Evolutionary conservation across 1,140 invertebrate species (phyloP).

Genomic region (Whitmania pigra): DNA sequence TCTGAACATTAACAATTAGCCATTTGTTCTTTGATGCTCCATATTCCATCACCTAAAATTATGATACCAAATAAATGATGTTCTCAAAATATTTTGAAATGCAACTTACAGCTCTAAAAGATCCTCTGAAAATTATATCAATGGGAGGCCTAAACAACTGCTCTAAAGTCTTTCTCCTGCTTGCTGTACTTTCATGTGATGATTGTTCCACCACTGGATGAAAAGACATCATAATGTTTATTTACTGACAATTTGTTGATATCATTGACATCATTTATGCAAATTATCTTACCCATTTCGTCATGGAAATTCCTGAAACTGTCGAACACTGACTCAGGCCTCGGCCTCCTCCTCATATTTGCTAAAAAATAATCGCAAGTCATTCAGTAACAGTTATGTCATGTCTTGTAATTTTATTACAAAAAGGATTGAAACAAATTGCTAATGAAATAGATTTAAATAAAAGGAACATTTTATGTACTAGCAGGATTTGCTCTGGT

Average conservation of each 20-base stretch:
- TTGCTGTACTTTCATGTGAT: not conserved
- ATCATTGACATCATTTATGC: not conserved
- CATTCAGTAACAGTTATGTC: too few relatives aligned
- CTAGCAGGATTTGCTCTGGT: too few relatives aligned
- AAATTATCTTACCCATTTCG: not conserved
- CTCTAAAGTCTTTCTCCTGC: constrained; percentile 52
- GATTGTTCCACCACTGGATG: not conserved
- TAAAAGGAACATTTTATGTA: too few relatives aligned
- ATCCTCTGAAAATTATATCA: constrained; percentile 56
- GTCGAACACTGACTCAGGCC: constrained; percentile 13
- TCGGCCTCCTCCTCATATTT: constrained; percentile 17
- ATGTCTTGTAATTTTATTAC: too few relatives aligned
- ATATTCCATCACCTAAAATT: constrained; percentile 48
- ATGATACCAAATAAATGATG: constrained; percentile 19
- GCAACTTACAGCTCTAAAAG: constrained; percentile 46
- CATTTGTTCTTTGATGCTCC: constrained; percentile 54
- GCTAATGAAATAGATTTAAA: constrained; percentile 5
- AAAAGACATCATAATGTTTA: constrained; percentile 23
- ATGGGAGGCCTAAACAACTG: constrained; percentile 63
- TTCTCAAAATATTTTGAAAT: constrained; percentile 9
- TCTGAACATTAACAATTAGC: constrained; percentile 65
- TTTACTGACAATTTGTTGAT: constrained; percentile 21
- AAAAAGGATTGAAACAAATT: not conserved
- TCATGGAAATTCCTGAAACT: not conserved
- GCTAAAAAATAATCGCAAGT: too few relatives aligned